Evolutionary conservation across 2,113 vertebrate genomes (phyloP).

Genomic region (Nothobranchius furzeri): DNA sequence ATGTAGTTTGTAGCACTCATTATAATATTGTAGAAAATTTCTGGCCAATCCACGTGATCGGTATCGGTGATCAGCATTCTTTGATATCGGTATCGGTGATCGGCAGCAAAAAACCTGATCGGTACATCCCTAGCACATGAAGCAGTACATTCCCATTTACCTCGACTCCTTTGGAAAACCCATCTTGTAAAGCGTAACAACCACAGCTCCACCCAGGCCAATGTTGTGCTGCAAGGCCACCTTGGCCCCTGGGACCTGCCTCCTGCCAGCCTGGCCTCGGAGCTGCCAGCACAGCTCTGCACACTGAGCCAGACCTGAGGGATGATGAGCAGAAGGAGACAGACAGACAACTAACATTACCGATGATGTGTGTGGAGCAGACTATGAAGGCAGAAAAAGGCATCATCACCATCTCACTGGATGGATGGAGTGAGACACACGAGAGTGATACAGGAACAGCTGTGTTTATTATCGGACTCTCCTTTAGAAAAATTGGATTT

Average conservation of each 20-base stretch:
- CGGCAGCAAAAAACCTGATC: too few relatives aligned
- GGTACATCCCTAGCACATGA: too few relatives aligned
- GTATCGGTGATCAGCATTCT: too few relatives aligned
- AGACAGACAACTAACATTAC: background rate
- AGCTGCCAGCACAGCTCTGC: slow-evolving; percentile 98
- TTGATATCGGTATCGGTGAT: too few relatives aligned
- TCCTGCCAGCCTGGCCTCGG: slow-evolving; percentile 84
- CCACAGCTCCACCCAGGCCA: slow-evolving; percentile 90
- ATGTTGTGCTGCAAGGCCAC: slow-evolving; percentile 93
- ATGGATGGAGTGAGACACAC: too few relatives aligned
- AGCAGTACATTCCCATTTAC: slow-evolving; percentile 60
- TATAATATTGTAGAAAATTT: too few relatives aligned
- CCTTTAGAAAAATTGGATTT: too few relatives aligned
- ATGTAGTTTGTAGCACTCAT: too few relatives aligned
- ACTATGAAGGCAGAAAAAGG: background rate
- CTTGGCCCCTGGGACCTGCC: slow-evolving; percentile 89
- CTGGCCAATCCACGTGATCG: too few relatives aligned
- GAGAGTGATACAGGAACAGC: too few relatives aligned
- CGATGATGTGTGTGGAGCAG: background rate
- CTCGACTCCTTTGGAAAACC: slow-evolving; percentile 83
- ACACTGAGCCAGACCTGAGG: slow-evolving; percentile 94
- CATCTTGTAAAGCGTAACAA: slow-evolving; percentile 88
- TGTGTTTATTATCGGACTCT: too few relatives aligned
- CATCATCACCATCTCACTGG: background rate
- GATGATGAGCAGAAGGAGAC: slow-evolving; percentile 29